A percentile compares a stretch with the other conserved stretches of the same genome.
These are phyloP conservation scores for Acronicta aceris DNA, from an alignment of 2,888 invertebrate species.

Conservation along the genomic window DNA sequence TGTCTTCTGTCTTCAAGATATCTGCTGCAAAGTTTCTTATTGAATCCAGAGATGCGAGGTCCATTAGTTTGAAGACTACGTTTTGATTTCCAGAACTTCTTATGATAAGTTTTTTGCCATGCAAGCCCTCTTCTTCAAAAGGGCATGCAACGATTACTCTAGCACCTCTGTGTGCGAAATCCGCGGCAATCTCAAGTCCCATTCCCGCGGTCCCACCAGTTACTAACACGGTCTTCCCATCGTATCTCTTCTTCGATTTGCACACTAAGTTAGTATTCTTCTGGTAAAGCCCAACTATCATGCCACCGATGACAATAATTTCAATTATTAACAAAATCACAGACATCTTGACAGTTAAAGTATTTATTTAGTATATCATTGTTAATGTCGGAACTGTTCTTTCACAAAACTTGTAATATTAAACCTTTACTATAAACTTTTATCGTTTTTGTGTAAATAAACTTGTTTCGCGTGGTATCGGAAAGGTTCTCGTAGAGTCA, in stretches of 20 bases:
- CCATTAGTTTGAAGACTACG: constrained; percentile 92
- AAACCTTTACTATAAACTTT: constrained; percentile 2
- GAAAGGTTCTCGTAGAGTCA: constrained; percentile 46
- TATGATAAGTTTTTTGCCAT: constrained; percentile 89
- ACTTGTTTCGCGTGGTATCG: constrained; percentile 37
- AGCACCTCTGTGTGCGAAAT: constrained; percentile 80
- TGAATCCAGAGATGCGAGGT: constrained; percentile 93
- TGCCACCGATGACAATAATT: constrained; percentile 64
- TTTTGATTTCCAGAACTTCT: constrained; percentile 91
- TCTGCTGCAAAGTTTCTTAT: constrained; percentile 94
- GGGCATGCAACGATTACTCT: constrained; percentile 82
- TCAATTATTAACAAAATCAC: constrained; percentile 64
- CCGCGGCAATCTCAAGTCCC: constrained; percentile 79
- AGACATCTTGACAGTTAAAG: constrained; percentile 57
- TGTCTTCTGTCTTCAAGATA: constrained; percentile 91
- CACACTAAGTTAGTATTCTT: constrained; percentile 81
- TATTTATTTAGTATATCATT: constrained; percentile 28
- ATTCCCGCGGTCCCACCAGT: constrained; percentile 83
- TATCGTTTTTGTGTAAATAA: constrained; percentile 11
- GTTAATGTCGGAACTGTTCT: background rate
- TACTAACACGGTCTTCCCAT: constrained; percentile 78
- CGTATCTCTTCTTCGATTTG: constrained; percentile 76
- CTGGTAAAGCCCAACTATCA: constrained; percentile 77
- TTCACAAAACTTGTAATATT: constrained; percentile 5
- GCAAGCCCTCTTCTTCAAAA: constrained; percentile 74